These are phyloP conservation scores for Lophius piscatorius DNA, from an alignment of 2,113 vertebrate genomes.

Conservation along the genomic window DNA sequence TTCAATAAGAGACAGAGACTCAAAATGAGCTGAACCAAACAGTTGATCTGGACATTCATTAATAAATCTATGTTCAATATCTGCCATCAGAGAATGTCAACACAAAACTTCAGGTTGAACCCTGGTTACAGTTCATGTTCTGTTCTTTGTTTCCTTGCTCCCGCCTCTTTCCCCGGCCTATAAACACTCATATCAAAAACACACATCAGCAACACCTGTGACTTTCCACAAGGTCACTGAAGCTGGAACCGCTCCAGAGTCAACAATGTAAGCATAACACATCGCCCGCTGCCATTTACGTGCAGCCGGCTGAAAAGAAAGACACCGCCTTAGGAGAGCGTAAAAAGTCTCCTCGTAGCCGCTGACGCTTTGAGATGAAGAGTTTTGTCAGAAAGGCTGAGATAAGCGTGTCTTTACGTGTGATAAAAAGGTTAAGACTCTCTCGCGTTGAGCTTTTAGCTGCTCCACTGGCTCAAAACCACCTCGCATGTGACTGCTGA, in stretches of 20 bases:
- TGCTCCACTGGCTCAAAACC: too few relatives aligned
- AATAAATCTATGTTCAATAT: too few relatives aligned
- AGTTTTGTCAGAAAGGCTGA: not conserved
- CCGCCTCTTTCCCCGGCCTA: constrained; percentile 32
- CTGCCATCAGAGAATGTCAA: not conserved
- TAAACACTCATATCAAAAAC: constrained; percentile 25
- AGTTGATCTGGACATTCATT: too few relatives aligned
- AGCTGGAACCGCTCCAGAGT: constrained; percentile 56
- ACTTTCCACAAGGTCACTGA: constrained; percentile 57
- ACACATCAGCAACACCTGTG: constrained; percentile 46
- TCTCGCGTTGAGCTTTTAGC: constrained; percentile 1
- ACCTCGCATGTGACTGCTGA: constrained; percentile 63
- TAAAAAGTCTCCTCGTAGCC: not conserved
- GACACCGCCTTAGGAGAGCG: not conserved
- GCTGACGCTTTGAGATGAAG: not conserved
- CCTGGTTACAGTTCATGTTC: not conserved
- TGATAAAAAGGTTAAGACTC: constrained; percentile 26
- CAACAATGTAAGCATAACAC: constrained; percentile 38
- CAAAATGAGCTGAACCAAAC: too few relatives aligned
- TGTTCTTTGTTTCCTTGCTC: constrained; percentile 27
- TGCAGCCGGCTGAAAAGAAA: not conserved
- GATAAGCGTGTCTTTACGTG: not conserved
- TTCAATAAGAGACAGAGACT: too few relatives aligned
- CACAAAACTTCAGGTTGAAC: not conserved
- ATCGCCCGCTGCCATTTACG: constrained; percentile 38